Evolutionary conservation across 2,888 invertebrate genomes (phyloP), one percentile per base, ranked within the genome.

Genomic region (Mesoligia furuncula): DNA sequence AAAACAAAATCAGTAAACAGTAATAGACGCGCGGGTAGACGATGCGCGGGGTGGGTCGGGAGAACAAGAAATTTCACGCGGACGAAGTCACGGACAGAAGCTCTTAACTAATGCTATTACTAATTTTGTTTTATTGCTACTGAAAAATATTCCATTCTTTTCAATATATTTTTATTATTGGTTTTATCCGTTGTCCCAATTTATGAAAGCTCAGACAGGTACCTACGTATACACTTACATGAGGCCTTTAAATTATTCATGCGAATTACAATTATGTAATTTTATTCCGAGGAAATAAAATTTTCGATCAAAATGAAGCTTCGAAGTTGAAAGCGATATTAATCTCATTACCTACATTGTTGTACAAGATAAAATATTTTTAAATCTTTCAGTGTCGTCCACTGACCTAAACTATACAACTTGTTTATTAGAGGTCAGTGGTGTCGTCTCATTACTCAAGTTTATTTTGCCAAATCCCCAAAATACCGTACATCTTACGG

Each of bases 191-290:
- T 77, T 73, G 31, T 57, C n/a, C 48, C 13, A 66, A 75, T 69
- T 57, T 69, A 65, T 57, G 20, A 72, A 75, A 76, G 69, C 64
- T 75, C 75, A 64, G 48, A 11, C 42, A 42, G 48, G 39, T 42
- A 61, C 64, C 31, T 31, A 27, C 17, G 31, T 80, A n/a, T 80
- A 62, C 70, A 67, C n/a, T 36, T 59, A 62, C n/a, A 54, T n/a
- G 20, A 24, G n/a, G 20, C 31, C 6, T 61, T 66, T n/a, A 31
- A 57, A 81, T 74, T 74, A 74, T 81, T 81, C 64, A 81, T 51
- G 81, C 4, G 51, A 74, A 79, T 65, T 59, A 65, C 59, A 78
- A 74, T 79, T 27, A 59, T 31, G 39, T 59, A n/a, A 54, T 54
- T 76, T 27, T 36, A 66, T 51, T 65, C 1, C 5, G 13, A 57